Evolutionary conservation across 2,888 invertebrate species (phyloP).

Genomic region (Digitonthophagus gazella): DNA sequence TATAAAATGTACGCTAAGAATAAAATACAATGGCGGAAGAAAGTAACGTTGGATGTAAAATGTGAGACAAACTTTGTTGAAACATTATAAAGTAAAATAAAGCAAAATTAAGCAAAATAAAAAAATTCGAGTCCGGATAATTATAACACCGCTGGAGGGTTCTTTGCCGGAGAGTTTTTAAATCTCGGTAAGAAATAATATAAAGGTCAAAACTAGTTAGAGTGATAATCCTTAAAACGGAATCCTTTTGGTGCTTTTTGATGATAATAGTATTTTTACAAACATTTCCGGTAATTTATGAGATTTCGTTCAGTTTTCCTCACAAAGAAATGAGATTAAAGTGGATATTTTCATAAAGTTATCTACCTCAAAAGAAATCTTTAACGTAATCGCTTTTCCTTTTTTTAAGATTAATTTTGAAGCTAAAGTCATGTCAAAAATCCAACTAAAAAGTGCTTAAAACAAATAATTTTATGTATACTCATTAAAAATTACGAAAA

Average conservation of each 20-base stretch:
- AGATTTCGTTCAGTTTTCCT: background rate
- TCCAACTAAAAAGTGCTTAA: no score
- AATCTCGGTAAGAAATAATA: background rate
- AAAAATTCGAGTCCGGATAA: background rate
- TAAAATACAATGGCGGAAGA: no score
- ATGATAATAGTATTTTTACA: background rate
- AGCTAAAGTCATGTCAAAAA: no score
- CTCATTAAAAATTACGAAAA: no score
- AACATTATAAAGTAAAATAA: no score
- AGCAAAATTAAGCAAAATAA: no score
- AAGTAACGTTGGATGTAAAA: no score
- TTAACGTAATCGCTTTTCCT: background rate
- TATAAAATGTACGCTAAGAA: background rate
- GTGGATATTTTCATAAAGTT: background rate
- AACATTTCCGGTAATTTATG: background rate
- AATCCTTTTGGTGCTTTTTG: background rate
- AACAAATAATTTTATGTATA: no score
- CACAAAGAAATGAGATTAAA: background rate
- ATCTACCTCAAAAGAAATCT: background rate
- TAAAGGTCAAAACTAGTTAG: background rate
- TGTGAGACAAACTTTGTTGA: no score
- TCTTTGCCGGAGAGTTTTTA: background rate
- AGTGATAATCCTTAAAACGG: background rate
- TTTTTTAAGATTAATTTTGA: background rate
- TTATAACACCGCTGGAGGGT: background rate